Evolutionary conservation across 92 coral and sea anemone species (phyloP).

Genomic region (Porites lobata): DNA sequence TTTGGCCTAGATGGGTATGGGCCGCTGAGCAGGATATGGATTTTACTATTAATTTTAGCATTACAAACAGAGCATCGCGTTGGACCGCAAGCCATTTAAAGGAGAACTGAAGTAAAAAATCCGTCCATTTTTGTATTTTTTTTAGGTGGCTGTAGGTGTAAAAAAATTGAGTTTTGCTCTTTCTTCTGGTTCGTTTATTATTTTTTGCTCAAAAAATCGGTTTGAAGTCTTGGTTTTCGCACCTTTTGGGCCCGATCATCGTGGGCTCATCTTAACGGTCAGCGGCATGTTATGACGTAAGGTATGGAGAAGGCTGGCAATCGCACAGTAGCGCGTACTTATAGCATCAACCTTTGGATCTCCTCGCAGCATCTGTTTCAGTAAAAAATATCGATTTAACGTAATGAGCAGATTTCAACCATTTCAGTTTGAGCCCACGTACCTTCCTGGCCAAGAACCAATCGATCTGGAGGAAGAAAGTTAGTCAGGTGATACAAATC

Average conservation of each 20-base stretch:
- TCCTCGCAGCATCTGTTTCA: no score
- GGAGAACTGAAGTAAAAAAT: constrained; percentile 17
- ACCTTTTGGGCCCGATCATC: background rate
- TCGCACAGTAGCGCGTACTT: background rate
- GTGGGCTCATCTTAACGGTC: constrained; percentile 4
- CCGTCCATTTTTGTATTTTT: background rate
- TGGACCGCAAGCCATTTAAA: background rate
- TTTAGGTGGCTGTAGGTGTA: background rate
- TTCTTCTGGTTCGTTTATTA: background rate
- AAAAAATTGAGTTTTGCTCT: background rate
- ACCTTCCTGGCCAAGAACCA: constrained; percentile 29
- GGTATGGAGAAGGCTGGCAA: background rate
- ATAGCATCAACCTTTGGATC: no score
- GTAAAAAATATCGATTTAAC: no score
- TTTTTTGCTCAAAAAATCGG: background rate
- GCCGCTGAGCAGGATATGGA: no score
- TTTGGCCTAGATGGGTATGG: no score
- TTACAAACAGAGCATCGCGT: no score
- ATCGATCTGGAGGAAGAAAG: constrained; percentile 8
- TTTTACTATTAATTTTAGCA: no score
- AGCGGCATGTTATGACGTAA: constrained; percentile 21
- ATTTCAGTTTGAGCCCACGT: background rate
- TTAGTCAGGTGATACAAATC: background rate
- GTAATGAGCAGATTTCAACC: constrained; percentile 24
- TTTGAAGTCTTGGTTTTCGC: constrained; percentile 1